Evolutionary conservation across 1,140 invertebrate genomes (phyloP).

Genomic region (Drosophila quadrilineata): DNA sequence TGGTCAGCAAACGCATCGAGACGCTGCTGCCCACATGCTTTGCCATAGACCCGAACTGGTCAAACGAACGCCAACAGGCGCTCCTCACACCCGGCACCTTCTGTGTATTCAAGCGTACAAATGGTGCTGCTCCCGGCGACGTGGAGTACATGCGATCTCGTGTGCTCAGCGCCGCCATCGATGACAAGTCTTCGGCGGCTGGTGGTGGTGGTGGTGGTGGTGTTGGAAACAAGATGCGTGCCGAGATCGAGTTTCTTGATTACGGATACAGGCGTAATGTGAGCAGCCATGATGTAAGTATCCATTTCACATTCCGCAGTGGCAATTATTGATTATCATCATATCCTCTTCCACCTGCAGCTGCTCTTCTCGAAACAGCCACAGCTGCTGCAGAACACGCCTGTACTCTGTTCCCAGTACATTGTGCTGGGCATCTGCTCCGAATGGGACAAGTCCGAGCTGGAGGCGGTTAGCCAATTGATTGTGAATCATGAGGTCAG

Average conservation of each 20-base stretch:
- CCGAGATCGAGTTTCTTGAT: conserved; percentile 86
- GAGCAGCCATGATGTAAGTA: conserved; percentile 65
- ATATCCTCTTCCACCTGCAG: conserved; percentile 21
- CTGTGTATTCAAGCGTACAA: conserved; percentile 59
- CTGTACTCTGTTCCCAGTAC: conserved; percentile 61
- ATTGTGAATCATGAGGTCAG: conserved; percentile 58
- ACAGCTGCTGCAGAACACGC: conserved; percentile 57
- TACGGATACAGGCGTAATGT: conserved; percentile 84
- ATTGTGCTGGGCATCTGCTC: conserved; percentile 70
- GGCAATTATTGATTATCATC: neutral
- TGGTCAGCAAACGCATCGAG: conserved; percentile 65
- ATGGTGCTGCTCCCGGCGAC: conserved; percentile 63
- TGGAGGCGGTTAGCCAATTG: conserved; percentile 48
- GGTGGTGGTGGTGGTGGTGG: too few relatives aligned
- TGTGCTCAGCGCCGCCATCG: conserved; percentile 44
- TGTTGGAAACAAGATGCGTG: conserved; percentile 80
- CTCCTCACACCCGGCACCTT: conserved; percentile 53
- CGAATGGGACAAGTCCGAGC: conserved; percentile 60
- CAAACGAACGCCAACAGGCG: conserved; percentile 63
- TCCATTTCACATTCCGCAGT: neutral
- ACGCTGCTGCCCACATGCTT: conserved; percentile 62
- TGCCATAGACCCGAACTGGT: conserved; percentile 63
- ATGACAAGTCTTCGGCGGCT: conserved; percentile 35
- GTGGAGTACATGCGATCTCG: conserved; percentile 65
- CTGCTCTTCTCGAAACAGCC: conserved; percentile 69